Conservation (phyloP, 2,797 vertebrate genomes). For the Notolabrus celidotus region DNA sequence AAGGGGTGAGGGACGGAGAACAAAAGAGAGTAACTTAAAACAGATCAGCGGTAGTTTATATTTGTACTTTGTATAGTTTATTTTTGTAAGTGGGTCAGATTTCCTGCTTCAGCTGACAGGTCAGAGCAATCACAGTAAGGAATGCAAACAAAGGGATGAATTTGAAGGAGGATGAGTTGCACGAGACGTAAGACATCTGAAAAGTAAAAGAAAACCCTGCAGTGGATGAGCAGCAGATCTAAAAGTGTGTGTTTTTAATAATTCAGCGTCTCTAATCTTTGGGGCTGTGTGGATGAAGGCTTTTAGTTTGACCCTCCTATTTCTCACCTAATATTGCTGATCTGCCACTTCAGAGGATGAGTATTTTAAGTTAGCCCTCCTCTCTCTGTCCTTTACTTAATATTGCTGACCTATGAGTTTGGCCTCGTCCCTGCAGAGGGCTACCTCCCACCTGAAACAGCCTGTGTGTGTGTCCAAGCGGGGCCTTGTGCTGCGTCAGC, state of each 20-base stretch:
- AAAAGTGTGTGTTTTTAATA: slow-evolving; percentile 65
- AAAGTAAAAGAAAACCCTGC: slow-evolving; percentile 1
- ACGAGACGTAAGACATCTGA: background rate
- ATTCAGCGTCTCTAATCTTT: slow-evolving; percentile 72
- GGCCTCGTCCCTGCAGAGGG: slow-evolving; percentile 56
- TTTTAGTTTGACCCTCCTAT: slow-evolving; percentile 42
- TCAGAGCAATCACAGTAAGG: background rate
- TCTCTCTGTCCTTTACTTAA: slow-evolving; percentile 39
- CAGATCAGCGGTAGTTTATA: slow-evolving; percentile 15
- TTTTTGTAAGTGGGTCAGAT: slow-evolving; percentile 12
- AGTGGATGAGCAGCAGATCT: slow-evolving; percentile 9
- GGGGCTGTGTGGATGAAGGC: slow-evolving; percentile 21
- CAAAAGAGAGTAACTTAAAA: slow-evolving; percentile 24
- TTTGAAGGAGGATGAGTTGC: background rate
- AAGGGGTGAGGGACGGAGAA: slow-evolving; percentile 2
- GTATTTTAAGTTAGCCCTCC: slow-evolving; percentile 34
- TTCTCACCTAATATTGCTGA: slow-evolving; percentile 64
- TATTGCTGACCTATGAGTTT: slow-evolving; percentile 69
- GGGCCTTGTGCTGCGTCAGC: slow-evolving; percentile 65
- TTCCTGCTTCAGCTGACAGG: background rate
- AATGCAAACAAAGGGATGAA: background rate
- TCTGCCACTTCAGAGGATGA: slow-evolving; percentile 39
- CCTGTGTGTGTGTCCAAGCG: background rate
- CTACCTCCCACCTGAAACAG: slow-evolving; percentile 57
- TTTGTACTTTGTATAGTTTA: background rate